Evolutionary conservation across 2,113 vertebrate species (phyloP).

Genomic region (Tiliqua scincoides): DNA sequence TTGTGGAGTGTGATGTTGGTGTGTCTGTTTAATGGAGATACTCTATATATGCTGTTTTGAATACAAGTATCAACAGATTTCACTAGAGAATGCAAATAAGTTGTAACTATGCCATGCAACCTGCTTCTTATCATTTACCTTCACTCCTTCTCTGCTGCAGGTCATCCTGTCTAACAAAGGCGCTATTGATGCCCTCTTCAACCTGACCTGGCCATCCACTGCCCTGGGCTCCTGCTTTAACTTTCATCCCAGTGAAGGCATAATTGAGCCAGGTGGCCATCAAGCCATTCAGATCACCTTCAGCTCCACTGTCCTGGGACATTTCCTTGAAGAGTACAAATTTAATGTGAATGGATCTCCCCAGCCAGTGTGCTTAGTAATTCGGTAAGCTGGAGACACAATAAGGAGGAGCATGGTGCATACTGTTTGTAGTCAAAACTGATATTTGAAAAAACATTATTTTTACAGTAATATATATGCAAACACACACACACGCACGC

Average conservation of each 20-base stretch:
- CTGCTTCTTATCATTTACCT: background rate
- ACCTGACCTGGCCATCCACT: conserved; percentile 69
- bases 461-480: background rate
- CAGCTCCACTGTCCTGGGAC: conserved; percentile 74
- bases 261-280: conserved; percentile 69
- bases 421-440: background rate
- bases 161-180: conserved; percentile 82
- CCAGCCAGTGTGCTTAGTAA: conserved; percentile 72
- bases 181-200: conserved; percentile 81
- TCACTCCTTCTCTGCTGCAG: conserved; percentile 67
- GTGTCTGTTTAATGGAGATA: background rate
- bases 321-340: conserved; percentile 82
- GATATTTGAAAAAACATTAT: background rate
- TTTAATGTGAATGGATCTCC: conserved; percentile 77
- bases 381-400: conserved; percentile 75
- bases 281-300: conserved; percentile 82
- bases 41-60: background rate
- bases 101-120: background rate
- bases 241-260: conserved; percentile 80
- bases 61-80: background rate
- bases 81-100: background rate
- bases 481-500: too few relatives aligned
- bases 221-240: conserved; percentile 80
- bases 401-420: background rate
- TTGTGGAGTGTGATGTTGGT: background rate